phyloP scores from a whole-genome alignment of 1,140 invertebrate species.

The Tigriopus japonicus region DNA sequence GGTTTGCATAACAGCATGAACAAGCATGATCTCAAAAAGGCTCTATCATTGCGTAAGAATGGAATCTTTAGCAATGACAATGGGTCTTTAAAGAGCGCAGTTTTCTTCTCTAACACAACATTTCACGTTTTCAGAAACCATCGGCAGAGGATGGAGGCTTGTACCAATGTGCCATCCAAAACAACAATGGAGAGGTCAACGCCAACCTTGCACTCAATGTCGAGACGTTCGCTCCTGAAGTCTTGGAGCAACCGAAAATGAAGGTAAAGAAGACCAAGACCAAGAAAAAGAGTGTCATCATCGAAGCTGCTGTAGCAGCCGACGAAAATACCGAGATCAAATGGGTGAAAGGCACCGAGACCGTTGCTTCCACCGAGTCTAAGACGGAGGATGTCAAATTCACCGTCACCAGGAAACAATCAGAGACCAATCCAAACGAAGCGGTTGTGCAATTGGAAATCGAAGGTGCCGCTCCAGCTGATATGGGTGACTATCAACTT shows the following conservation, averaged over 20 bases:
- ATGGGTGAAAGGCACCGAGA: conserved; percentile 3
- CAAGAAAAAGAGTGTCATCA: conserved; percentile 12
- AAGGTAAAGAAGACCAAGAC: not conserved
- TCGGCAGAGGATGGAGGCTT: conserved; percentile 83
- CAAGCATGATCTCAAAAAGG: too few relatives aligned
- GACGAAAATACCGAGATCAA: conserved; percentile 3
- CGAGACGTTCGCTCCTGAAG: conserved; percentile 23
- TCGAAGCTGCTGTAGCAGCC: conserved; percentile 8
- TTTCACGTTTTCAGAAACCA: conserved; percentile 42
- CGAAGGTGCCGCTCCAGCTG: conserved; percentile 44
- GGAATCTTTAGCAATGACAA: too few relatives aligned
- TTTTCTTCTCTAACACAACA: too few relatives aligned
- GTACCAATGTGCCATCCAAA: conserved; percentile 96
- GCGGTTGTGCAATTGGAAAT: conserved; percentile 23
- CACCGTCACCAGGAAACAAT: conserved; percentile 9
- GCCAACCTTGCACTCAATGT: conserved; percentile 92
- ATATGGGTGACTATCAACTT: conserved; percentile 74
- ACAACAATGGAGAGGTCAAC: conserved; percentile 81
- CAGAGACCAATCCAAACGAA: conserved; percentile 20
- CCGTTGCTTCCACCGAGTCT: not conserved
- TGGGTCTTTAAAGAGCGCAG: too few relatives aligned
- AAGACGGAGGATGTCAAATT: conserved; percentile 1
- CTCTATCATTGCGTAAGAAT: too few relatives aligned
- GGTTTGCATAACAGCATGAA: too few relatives aligned
- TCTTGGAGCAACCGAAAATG: not conserved